These are phyloP conservation scores for Eupeodes luniger DNA, from an alignment of 2,888 invertebrate species.

Conservation along the genomic window DNA sequence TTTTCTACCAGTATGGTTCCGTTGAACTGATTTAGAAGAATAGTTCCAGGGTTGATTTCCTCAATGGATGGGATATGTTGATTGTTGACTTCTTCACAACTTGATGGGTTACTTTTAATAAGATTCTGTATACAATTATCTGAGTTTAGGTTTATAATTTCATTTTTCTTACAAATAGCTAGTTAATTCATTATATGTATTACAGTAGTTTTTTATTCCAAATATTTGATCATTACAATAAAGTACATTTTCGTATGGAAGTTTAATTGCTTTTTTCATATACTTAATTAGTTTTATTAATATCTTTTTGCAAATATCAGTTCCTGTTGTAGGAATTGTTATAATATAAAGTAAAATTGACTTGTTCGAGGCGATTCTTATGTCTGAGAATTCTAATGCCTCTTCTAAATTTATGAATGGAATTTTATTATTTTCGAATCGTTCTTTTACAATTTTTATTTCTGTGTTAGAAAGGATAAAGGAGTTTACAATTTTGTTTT, in stretches of 20 bases:
- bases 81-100: slow-evolving; percentile 30
- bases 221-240: slow-evolving; percentile 20
- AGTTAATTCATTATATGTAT: slow-evolving; percentile 23
- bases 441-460: slow-evolving; percentile 14
- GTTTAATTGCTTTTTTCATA: slow-evolving; percentile 2
- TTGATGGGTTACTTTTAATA: slow-evolving; percentile 21
- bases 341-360: slow-evolving; percentile 33
- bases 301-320: slow-evolving; percentile 12
- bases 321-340: slow-evolving; percentile 30
- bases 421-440: slow-evolving; percentile 27
- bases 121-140: slow-evolving; percentile 27
- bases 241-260: slow-evolving; percentile 18
- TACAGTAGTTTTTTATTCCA: slow-evolving; percentile 14
- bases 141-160: slow-evolving; percentile 12
- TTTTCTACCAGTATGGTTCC: slow-evolving; percentile 9
- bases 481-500: slow-evolving; percentile 18
- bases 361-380: slow-evolving; percentile 27
- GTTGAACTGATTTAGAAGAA: slow-evolving; percentile 9
- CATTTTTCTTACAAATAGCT: slow-evolving; percentile 21
- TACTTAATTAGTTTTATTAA: slow-evolving; percentile 7
- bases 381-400: slow-evolving; percentile 32
- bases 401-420: slow-evolving; percentile 22
- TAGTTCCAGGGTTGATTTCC: slow-evolving; percentile 29
- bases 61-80: slow-evolving; percentile 29
- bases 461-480: slow-evolving; percentile 20